Evolutionary conservation across 2,113 vertebrate species (phyloP).

Genomic region (Tauraco erythrolophus): DNA sequence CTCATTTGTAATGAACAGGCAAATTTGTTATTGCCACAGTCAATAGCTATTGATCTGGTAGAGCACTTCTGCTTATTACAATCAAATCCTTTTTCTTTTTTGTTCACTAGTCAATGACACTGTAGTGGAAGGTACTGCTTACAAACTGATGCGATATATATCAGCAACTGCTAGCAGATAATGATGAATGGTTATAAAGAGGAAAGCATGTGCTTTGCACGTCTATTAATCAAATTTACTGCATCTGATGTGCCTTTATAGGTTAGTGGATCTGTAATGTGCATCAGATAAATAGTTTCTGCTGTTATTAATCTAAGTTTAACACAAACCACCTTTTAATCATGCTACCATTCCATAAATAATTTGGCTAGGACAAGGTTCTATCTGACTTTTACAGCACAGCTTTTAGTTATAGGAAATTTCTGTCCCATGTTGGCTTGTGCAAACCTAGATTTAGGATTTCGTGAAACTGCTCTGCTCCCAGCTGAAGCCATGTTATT

Average conservation of each 20-base stretch:
- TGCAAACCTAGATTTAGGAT: neutral
- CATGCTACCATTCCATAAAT: neutral
- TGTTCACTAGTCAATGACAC: constrained; percentile 49
- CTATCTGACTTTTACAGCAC: neutral
- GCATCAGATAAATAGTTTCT: constrained; percentile 61
- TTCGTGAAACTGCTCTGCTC: neutral
- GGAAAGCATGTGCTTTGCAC: constrained; percentile 53
- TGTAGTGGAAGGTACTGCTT: constrained; percentile 52
- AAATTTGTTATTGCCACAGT: constrained; percentile 11
- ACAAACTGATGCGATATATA: constrained; percentile 42
- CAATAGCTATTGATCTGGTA: constrained; percentile 29
- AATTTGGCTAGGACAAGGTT: neutral
- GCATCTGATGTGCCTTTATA: constrained; percentile 21
- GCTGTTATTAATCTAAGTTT: constrained; percentile 39
- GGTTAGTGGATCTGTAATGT: constrained; percentile 44
- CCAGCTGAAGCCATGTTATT: neutral
- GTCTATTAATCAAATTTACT: constrained; percentile 54
- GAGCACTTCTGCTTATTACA: constrained; percentile 43
- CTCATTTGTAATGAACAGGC: neutral
- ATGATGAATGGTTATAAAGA: constrained; percentile 49
- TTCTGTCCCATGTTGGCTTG: neutral
- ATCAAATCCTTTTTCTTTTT: constrained; percentile 38
- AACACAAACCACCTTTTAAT: constrained; percentile 41
- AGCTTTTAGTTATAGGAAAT: neutral
- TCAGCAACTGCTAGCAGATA: constrained; percentile 42